Base-by-base conservation (phyloP, 2,797 vertebrate genomes). In the Adelosebastes latens region DNA sequence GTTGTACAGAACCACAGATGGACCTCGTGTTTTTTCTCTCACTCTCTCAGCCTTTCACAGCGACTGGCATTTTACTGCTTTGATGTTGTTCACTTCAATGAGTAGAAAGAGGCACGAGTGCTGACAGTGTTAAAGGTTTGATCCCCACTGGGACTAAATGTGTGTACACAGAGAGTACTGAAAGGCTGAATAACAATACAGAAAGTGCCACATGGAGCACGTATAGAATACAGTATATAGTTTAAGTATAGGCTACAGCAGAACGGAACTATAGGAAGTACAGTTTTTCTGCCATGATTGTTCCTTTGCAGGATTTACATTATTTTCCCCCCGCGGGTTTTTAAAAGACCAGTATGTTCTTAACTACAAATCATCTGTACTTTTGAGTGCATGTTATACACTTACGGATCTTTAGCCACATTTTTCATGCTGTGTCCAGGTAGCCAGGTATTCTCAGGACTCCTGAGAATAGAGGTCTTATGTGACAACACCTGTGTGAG, bases 1-100 rank as follows among this genome's bases (percentile, higher is more conserved):
- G 68, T 68, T 77, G 80, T 79, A 68, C 59, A 52, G 24, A 46
- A 53, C 72, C 66, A 76, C 79, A 90, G 86, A 88, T 82, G 69
- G 82, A 79, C 58, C 56, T 71, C 7, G 6, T 64, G 74, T 72
- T 74, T 59, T 22, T 63, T 56, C 31, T 80, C 49, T 83, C 18
- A 75, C 76, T 69, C 76, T 66, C 55, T 77, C 77, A 72, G 42
- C 29, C 25, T 73, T 83, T 79, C 25, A 66, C 73, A 83, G 66
- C 56, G 1, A 77, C 24, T 46, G 25, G 13, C 53, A 59, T 78
- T 83, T 79, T 32, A 76, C 49, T 75, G 79, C 72, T 82, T 79
- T 79, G 42, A 73, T 88, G 53, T 67, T 39, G 29, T 72, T 68
- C 61, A 63, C 34, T 61, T 83, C 52, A 77, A 0, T 39, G 20